Evolutionary conservation across 2,888 invertebrate genomes (phyloP), one percentile per base, ranked within the genome.

Genomic region (Nemapogon koenigi): DNA sequence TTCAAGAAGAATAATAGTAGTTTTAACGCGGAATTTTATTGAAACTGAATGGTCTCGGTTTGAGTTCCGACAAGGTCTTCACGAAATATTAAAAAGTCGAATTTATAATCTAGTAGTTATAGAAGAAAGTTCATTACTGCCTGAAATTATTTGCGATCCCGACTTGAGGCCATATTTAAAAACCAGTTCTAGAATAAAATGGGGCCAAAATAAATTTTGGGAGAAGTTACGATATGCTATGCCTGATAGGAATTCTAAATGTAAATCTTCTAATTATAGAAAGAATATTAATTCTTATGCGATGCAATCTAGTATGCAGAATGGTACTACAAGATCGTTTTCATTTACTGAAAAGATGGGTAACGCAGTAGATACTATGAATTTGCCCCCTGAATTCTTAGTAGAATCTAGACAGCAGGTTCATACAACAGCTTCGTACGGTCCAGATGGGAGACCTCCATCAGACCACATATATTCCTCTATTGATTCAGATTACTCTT

Each of bases 181-280:
- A 65, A 91, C 91, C 29, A 88, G 91, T 57, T 89, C 91, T 38
- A 83, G 91, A 42, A 84, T 96, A 48, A 83, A 88, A 50, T 92
- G 91, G 88, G 91, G 90, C 52, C 94, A 96, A 66, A 90, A 89
- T 53, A 85, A 93, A 58, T 97, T 97, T 80, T 96, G 96, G 95
- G 93, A 94, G 59, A 89, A 91, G 57, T 76, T 97, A 46, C 85
- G 90, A 46, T 94, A 91, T 62, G 89, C 91, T 43, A 88, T 96
- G 85, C 94, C 94, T 17, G 87, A 89, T 54, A 85, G 86, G 48
- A 83, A 64, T 49, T 59, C 55, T 49, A 71, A 66, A 55, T 54
- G 61, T 19, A 71, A 73, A 54, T 61, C 70, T n/a, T 59, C 71
- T 45, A 82, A 88, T 52, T 91, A 91, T 55, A 83, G 90, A 51